Conservation (phyloP, 2,113 vertebrate genomes). For the Rhineura floridana region DNA sequence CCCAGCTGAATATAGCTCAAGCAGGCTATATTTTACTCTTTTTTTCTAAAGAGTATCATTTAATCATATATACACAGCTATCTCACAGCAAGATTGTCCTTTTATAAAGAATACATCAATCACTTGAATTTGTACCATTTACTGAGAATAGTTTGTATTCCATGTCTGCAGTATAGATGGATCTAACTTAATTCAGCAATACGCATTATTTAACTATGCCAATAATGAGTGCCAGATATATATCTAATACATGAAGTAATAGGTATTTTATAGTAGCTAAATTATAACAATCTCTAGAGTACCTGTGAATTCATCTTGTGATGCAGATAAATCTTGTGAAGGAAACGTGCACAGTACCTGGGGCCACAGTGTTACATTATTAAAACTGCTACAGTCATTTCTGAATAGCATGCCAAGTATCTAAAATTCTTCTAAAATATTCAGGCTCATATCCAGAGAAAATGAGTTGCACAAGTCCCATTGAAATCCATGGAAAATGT, state of each 20-base stretch:
- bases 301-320: not conserved
- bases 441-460: not conserved
- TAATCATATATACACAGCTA: not conserved
- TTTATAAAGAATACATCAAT: not conserved
- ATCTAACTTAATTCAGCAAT: not conserved
- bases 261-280: not conserved
- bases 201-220: not conserved
- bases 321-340: not conserved
- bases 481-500: not conserved
- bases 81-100: not conserved
- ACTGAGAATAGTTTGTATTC: not conserved
- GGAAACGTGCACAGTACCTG: not conserved
- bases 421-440: not conserved
- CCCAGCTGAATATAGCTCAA: not conserved
- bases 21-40: conserved; percentile 1
- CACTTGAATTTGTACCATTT: conserved; percentile 14
- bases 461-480: not conserved
- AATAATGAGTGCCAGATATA: not conserved
- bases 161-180: not conserved
- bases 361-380: not conserved
- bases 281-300: not conserved
- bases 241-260: not conserved
- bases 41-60: not conserved
- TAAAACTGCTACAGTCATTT: not conserved
- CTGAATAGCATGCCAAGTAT: not conserved